Evolutionary conservation across 2,888 invertebrate species (phyloP), one percentile per base, ranked within the genome.

Genomic region (Patella pellucida): DNA sequence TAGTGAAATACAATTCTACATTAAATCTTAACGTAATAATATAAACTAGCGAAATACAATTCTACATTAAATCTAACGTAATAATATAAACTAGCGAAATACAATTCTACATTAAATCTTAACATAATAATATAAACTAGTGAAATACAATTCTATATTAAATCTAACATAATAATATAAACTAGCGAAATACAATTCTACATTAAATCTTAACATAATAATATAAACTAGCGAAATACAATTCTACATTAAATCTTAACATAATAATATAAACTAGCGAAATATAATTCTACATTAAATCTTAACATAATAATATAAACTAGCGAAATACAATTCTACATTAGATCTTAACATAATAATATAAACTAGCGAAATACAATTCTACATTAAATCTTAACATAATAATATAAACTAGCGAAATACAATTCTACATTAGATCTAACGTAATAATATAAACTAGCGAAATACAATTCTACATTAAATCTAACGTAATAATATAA

Each of bases 101-200:
- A n/a, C 76, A 81, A 7, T 88, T 89, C 82, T 89, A 82, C 41
- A 9, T 41, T 41, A 41, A 41, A 41, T 41, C 41, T 41, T 41
- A 41, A 41, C 41, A 41, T 41, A 41, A 41, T 41, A n/a, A n/a
- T n/a, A n/a, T n/a, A n/a, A n/a, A n/a, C n/a, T n/a, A 86, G 84
- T 68, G 89, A 89, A 71, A 82, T 90, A n/a, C 76, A 81, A 7
- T 88, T 89, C 82, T 89, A 82, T 9, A 9, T 41, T 41, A 41
- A 41, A 41, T 41, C 41, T 41, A 41, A 41, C 41, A 41, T 41
- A 41, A 41, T 41, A n/a, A n/a, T n/a, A n/a, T n/a, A n/a, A n/a
- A n/a, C n/a, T n/a, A 86, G 84, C 67, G 89, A 89, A 71, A 82
- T 90, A n/a, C 76, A 81, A 7, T 88, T 89, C 82, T 89, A 82